phyloP scores from a whole-genome alignment of 1,140 invertebrate species.

The Drosophila nigrodunni region DNA sequence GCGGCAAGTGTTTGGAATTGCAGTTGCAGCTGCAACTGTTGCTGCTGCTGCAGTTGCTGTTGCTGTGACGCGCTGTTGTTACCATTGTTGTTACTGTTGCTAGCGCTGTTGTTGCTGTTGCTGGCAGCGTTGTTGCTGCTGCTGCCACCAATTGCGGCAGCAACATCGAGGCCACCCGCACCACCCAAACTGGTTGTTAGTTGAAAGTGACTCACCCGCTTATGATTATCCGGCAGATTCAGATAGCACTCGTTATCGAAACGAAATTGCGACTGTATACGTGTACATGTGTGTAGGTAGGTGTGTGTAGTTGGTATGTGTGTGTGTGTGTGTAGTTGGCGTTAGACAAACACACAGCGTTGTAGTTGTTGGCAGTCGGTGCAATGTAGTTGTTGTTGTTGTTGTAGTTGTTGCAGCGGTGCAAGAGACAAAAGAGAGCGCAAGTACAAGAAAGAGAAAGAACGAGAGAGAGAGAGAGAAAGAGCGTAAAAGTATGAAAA shows the following conservation, averaged over 20 bases:
- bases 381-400: conserved; percentile 39
- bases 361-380: conserved; percentile 31
- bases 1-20: conserved; percentile 74
- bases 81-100: conserved; percentile 86
- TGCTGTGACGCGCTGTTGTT: conserved; percentile 42
- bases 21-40: conserved; percentile 67
- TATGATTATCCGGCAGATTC: conserved; percentile 97
- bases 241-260: conserved; percentile 99
- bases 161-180: conserved; percentile 53
- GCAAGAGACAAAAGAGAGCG: conserved; percentile 29
- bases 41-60: conserved; percentile 49
- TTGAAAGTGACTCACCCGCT: conserved; percentile 92
- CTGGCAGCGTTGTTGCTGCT: conserved; percentile 65
- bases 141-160: conserved; percentile 88
- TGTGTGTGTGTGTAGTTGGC: conserved; percentile 26
- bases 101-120: conserved; percentile 28
- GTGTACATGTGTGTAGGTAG: background rate
- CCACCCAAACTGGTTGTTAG: conserved; percentile 61
- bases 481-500: conserved; percentile 16
- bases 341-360: conserved; percentile 24
- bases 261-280: conserved; percentile 96
- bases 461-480: conserved; percentile 41
- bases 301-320: background rate
- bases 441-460: conserved; percentile 21
- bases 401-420: conserved; percentile 41